Conservation (phyloP, 37 sponge, comb jelly and placozoan species). For the Ianthella basta region DNA sequence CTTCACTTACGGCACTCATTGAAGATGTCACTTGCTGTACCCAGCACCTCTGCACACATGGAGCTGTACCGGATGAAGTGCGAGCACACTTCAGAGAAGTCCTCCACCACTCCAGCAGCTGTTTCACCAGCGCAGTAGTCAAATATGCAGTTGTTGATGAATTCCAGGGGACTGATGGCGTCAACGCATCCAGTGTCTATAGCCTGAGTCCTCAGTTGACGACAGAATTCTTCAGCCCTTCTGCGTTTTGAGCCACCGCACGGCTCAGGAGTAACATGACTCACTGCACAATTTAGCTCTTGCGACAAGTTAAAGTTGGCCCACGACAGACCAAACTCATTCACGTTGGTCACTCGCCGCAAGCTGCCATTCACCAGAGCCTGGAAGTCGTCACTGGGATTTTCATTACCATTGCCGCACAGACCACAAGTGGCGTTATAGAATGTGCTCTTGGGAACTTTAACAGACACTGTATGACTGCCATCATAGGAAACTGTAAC, state of each 20-base stretch:
- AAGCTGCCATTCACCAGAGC: too few species aligned
- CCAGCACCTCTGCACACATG: neutral
- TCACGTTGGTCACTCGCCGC: too few species aligned
- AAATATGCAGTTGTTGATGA: slow-evolving; percentile 11
- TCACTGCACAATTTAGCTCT: neutral
- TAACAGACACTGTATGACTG: too few species aligned
- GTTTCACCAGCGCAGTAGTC: neutral
- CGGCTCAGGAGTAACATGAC: neutral
- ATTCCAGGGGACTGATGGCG: neutral
- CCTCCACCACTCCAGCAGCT: neutral
- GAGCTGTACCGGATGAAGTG: neutral
- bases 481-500: too few species aligned
- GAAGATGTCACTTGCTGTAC: neutral
- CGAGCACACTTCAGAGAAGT: neutral
- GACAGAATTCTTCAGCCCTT: neutral
- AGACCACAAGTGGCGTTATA: too few species aligned
- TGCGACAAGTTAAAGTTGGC: too few species aligned
- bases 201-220: neutral
- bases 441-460: too few species aligned
- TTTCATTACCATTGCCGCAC: too few species aligned
- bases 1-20: neutral
- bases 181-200: neutral
- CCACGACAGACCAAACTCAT: too few species aligned
- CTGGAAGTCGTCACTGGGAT: too few species aligned
- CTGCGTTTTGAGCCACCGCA: neutral